Evolutionary conservation across 1,140 invertebrate genomes (phyloP), one percentile per base, ranked within the genome.

Genomic region (Megalonaias nervosa): DNA sequence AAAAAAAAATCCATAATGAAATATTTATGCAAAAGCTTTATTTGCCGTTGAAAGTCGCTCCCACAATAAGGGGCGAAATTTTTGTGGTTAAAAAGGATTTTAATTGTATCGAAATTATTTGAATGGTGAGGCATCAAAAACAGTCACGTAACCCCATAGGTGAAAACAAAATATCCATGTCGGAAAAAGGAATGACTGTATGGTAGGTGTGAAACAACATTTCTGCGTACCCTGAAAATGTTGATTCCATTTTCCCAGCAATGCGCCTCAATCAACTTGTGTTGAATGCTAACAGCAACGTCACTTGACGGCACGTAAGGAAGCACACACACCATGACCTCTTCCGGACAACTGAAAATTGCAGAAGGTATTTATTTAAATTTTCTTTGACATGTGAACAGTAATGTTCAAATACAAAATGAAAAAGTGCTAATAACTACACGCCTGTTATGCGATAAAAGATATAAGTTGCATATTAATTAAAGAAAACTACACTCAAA

Each of bases 321-420:
- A 9, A 77, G 21, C 11, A 77, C 38, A 71, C 75, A 77, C n/a
- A 77, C n/a, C 75, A 77, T 77, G n/a, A 77, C 75, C 66, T 77
- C 69, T 55, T 77, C 75, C 26, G 75, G 75, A 15, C 75, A 77
- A 16, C 75, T 77, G 75, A 61, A 61, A 31, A 31, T 31, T 31
- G 26, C 26, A 31, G 2, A 31, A 31, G 26, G 26, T 31, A 31
- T 31, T 31, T 4, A 31, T 31, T 31, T 31, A 31, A 31, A 31
- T 31, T 31, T 31, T 31, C 26, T 31, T 1, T 2, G 26, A 31
- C 26, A 31, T 31, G 26, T 31, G 26, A 31, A 31, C 26, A 31
- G 26, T 31, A 31, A 31, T 31, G 2, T 31, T 31, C 26, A 31
- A 2, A 31, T 31, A 3, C 26, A 31, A 31, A 31, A 2, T 31